These are phyloP conservation scores for Odocoileus hemionus DNA, from an alignment of 2,113 vertebrate species.

Conservation along the genomic window DNA sequence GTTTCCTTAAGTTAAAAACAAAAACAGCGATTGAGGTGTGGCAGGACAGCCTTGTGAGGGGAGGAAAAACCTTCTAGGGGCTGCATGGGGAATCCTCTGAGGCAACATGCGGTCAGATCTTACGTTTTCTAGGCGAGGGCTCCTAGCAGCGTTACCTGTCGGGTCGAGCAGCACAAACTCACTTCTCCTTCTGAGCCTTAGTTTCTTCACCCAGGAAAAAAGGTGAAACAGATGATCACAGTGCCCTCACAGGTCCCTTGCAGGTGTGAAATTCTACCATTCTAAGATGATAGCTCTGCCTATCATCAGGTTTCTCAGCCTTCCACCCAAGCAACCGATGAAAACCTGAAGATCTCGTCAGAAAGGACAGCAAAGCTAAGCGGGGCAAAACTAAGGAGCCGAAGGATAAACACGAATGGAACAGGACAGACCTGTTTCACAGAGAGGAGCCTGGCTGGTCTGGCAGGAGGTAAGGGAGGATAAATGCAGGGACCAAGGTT, in stretches of 20 bases:
- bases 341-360: not conserved
- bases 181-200: not conserved
- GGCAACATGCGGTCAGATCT: fast-evolving
- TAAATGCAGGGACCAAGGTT: not conserved
- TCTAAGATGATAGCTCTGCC: not conserved
- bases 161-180: not conserved
- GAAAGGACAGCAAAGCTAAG: not conserved
- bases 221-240: not conserved
- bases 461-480: not conserved
- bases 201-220: not conserved
- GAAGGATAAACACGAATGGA: not conserved
- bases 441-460: not conserved
- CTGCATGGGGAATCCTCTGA: not conserved
- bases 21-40: not conserved
- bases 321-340: not conserved
- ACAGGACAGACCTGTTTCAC: not conserved
- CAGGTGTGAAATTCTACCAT: not conserved
- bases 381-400: not conserved
- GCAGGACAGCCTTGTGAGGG: not conserved
- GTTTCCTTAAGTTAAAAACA: not conserved
- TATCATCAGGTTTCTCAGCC: no score
- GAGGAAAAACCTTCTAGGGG: not conserved
- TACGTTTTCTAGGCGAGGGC: not conserved
- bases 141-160: fast-evolving
- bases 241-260: not conserved